Percentiles rank a stretch among this genome's conserved stretches.
Evolutionary conservation across 1,140 invertebrate genomes (phyloP).

Genomic region (Drosophila leontia): DNA sequence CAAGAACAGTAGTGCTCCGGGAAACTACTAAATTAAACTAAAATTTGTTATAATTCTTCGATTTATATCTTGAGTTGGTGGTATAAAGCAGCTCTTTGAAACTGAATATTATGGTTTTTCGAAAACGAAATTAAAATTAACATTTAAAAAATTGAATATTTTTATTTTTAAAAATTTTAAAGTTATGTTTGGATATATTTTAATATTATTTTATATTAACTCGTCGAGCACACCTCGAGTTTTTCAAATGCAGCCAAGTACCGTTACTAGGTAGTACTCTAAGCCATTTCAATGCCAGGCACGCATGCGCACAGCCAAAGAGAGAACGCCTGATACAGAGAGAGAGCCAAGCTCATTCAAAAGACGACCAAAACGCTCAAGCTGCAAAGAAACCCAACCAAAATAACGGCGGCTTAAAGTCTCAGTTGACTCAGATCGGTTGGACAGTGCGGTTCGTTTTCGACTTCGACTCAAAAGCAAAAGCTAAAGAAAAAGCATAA

Average conservation of each 20-base stretch:
- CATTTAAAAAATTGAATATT: too few relatives aligned
- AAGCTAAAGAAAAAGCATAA: constrained; percentile 18
- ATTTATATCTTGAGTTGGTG: too few relatives aligned
- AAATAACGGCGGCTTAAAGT: constrained; percentile 36
- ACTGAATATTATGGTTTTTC: too few relatives aligned
- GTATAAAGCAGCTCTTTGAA: too few relatives aligned
- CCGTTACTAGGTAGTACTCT: constrained; percentile 36
- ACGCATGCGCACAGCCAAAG: constrained; percentile 39
- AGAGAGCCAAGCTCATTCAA: constrained; percentile 23
- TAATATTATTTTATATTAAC: background rate
- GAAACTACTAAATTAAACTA: too few relatives aligned
- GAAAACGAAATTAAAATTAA: too few relatives aligned
- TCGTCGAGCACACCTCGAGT: constrained; percentile 10
- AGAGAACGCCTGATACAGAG: background rate
- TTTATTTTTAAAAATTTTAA: too few relatives aligned
- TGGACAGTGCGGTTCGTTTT: constrained; percentile 44
- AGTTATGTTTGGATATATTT: background rate
- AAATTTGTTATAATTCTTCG: too few relatives aligned
- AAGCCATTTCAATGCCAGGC: constrained; percentile 48
- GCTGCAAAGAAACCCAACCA: constrained; percentile 26
- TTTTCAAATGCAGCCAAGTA: constrained; percentile 17
- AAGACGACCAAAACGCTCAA: background rate
- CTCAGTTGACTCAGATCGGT: constrained; percentile 54
- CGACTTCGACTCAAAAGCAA: constrained; percentile 15
- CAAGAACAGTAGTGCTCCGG: too few relatives aligned